A percentile compares a stretch with the other conserved stretches of the same genome.
phyloP scores from a whole-genome alignment of 2,113 vertebrate species.

The Larimichthys polyactis region DNA sequence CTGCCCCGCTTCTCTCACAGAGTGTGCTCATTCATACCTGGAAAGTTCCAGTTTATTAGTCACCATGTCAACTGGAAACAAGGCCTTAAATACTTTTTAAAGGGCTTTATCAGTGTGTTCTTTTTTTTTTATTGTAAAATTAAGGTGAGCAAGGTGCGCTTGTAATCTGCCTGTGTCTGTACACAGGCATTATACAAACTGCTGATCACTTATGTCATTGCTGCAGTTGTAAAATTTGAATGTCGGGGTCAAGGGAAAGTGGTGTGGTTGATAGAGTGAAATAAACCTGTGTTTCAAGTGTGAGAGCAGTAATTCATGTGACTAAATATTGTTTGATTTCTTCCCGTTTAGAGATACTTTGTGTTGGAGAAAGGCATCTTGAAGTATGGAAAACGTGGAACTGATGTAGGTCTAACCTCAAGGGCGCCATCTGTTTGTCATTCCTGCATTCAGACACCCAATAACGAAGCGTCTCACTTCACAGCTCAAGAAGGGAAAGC shows the following conservation, averaged over 20 bases:
- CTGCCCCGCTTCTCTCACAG: slow-evolving; percentile 22
- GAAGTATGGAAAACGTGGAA: slow-evolving; percentile 92
- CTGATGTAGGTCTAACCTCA: slow-evolving; percentile 88
- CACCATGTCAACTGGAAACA: neutral
- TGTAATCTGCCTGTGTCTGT: neutral
- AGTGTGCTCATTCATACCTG: slow-evolving; percentile 39
- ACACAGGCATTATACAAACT: neutral
- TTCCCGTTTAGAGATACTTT: slow-evolving; percentile 91
- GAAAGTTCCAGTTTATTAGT: slow-evolving; percentile 40
- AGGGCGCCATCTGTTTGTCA: neutral
- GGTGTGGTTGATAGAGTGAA: neutral
- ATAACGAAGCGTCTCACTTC: slow-evolving; percentile 16
- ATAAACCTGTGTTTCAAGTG: neutral
- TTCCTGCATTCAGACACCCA: neutral
- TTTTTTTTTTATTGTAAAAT: slow-evolving; percentile 29
- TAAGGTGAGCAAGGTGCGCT: neutral
- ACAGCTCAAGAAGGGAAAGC: slow-evolving; percentile 92
- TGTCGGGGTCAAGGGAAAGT: slow-evolving; percentile 4
- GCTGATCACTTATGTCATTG: slow-evolving; percentile 12
- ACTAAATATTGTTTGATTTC: slow-evolving; percentile 30
- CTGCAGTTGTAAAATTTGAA: slow-evolving; percentile 31
- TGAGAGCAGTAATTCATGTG: neutral
- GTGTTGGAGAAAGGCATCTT: slow-evolving; percentile 94
- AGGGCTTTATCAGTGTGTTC: neutral
- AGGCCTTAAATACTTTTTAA: neutral